These are phyloP conservation scores for Scytalopus superciliaris DNA, from an alignment of 2,113 vertebrate species.

Conservation along the genomic window DNA sequence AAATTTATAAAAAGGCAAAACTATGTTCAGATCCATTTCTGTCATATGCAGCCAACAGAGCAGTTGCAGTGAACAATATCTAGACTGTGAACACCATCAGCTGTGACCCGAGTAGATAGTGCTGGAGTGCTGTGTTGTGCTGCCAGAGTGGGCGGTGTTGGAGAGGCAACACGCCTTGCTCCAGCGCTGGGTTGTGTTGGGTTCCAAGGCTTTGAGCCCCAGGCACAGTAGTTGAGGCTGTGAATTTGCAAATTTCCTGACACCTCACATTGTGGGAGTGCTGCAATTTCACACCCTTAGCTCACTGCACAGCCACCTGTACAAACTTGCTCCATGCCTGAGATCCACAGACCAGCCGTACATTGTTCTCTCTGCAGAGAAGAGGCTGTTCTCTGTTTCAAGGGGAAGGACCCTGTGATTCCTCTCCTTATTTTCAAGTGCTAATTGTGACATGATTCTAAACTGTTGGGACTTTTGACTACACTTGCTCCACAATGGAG, in stretches of 20 bases:
- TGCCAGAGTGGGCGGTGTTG: accelerated
- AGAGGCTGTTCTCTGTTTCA: neutral
- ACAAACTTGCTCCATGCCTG: neutral
- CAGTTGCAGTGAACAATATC: neutral
- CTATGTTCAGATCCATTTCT: neutral
- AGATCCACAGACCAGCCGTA: accelerated
- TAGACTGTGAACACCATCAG: neutral
- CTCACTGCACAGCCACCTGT: neutral
- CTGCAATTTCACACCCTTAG: neutral
- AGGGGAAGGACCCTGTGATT: neutral
- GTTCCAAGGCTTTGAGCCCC: neutral
- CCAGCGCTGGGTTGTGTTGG: accelerated
- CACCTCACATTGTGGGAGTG: accelerated
- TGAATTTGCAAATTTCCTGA: conserved; percentile 9
- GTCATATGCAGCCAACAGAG: neutral
- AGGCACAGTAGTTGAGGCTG: neutral
- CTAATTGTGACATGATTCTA: neutral
- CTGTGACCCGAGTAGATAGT: neutral
- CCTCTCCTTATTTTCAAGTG: neutral
- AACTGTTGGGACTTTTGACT: neutral
- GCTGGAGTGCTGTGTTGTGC: neutral
- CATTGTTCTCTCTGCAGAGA: neutral
- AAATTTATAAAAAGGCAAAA: neutral
- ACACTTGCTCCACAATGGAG: neutral
- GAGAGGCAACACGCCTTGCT: accelerated